Base-by-base conservation (phyloP, 2,113 vertebrate species). In the Gymnogyps californianus region DNA sequence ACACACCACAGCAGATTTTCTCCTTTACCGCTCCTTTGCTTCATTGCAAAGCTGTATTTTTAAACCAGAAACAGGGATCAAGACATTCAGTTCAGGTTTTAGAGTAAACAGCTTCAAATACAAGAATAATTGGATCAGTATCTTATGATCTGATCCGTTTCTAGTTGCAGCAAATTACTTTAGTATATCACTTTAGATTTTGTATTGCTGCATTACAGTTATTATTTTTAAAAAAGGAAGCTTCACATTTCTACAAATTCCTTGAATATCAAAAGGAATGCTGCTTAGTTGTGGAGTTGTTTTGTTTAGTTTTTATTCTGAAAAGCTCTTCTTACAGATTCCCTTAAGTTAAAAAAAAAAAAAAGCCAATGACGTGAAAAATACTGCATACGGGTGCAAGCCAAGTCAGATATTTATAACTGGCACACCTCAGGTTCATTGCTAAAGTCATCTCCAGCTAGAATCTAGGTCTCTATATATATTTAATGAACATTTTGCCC, bases 401-500 rank as follows among this genome's bases (percentile, higher is more conserved):
- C 61, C 65, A 92, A 93, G 86, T 89, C 86, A 94, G 83, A 79
- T 93, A 93, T 96, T 92, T 95, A 82, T 89, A 96, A 95, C 65
- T 76, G 52, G 13, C 91, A 89, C 59, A 95, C 94, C 83, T 97
- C 77, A 92, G 87, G 94, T 93, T 97, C 92, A 93, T 64, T 87
- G 89, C 69, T 96, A 24, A 94, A 96, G 86, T 83, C 46, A 85
- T 91, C 76, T 92, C 38, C 80, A 89, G 64, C 36, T 84, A 67
- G 70, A 97, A 97, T 93, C 80, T 96, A 92, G 83, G 90, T 95
- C 83, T 95, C 24, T 82, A 36, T 97, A 42, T 87, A 93, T 96
- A 89, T 97, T 95, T 96, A 86, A 96, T 97, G 86, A 95, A 84
- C 67, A 59, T 89, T 95, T 95, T 96, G 52, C 77, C 94, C 83